Conservation (phyloP, 2,797 vertebrate species). For the Oryzias sinensis region DNA sequence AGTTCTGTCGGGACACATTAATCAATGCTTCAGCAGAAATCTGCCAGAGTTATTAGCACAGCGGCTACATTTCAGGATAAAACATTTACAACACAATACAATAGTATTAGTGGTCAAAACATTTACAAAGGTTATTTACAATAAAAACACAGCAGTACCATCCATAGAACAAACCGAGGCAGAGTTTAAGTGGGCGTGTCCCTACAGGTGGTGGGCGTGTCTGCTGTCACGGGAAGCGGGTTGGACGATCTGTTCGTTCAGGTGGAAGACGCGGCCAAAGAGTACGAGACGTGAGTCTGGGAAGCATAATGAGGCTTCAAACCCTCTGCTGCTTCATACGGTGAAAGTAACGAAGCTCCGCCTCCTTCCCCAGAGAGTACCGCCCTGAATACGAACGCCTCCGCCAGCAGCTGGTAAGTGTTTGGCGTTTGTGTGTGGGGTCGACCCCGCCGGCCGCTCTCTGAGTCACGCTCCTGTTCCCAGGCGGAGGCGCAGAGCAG, state of each 20-base stretch:
- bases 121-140: too few relatives aligned
- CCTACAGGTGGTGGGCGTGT: conserved; percentile 92
- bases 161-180: too few relatives aligned
- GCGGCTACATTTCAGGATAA: too few relatives aligned
- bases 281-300: conserved; percentile 88
- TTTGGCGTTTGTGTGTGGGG: neutral
- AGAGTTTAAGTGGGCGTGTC: conserved; percentile 5
- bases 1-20: too few relatives aligned
- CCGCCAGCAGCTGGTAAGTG: conserved; percentile 82
- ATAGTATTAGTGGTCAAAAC: too few relatives aligned
- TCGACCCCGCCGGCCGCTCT: conserved; percentile 54
- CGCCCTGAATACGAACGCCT: conserved; percentile 91
- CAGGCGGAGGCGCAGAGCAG: conserved; percentile 82
- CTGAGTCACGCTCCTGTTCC: conserved; percentile 1
- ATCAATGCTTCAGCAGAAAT: too few relatives aligned
- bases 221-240: conserved; percentile 88
- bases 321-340: too few relatives aligned
- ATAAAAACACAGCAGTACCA: too few relatives aligned
- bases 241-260: conserved; percentile 88
- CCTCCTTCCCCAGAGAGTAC: conserved; percentile 83
- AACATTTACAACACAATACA: too few relatives aligned
- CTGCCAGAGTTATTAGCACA: too few relatives aligned
- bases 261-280: conserved; percentile 85
- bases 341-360: too few relatives aligned
- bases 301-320: neutral